Evolutionary conservation across 1,140 invertebrate genomes (phyloP), one percentile per base, ranked within the genome.

Genomic region (Brachionus asplanchnoidis): DNA sequence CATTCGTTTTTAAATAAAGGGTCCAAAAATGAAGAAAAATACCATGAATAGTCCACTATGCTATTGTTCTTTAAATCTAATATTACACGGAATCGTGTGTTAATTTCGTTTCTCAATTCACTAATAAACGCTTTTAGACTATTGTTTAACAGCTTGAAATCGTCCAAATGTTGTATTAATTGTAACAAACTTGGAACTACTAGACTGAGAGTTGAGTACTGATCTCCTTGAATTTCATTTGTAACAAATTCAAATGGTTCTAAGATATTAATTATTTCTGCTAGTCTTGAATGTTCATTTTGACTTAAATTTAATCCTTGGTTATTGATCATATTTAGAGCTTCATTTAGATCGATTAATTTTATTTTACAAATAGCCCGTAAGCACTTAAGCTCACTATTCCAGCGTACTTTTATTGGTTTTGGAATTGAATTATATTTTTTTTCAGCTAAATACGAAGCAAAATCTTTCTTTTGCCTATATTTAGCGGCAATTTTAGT

Each of bases 231-330:
- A 68, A 68, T 68, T 68, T 68, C 20, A 32, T 68, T 26, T 32
- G 65, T 28, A 68, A 68, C 20, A 68, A 68, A 68, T 32, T 68
- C 65, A 32, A 68, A 68, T 68, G 65, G 65, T 68, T 68, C 65
- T 32, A 68, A 68, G 26, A 68, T 68, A 32, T 36, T 68, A 28
- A 68, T 32, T 11, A 68, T 32, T n/a, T 68, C 26, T 8, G 26
- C 26, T 12, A 68, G 26, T 28, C 26, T 26, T 26, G 65, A 28
- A n/a, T 28, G 14, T 2, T 68, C 65, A 28, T 68, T 26, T 32
- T 68, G 65, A 28, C 28, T 68, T 68, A 68, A n/a, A 28, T 14
- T 28, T n/a, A 68, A 32, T 14, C 28, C 5, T 28, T 12, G 17
- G 11, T 26, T 12, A 68, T 68, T 28, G 65, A 68, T 23, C 17